Evolutionary conservation across 30 jellyfish, hydroid and myxozoan species (phyloP), one percentile per base, ranked within the genome.

Genomic region (Euphysa ruthae): DNA sequence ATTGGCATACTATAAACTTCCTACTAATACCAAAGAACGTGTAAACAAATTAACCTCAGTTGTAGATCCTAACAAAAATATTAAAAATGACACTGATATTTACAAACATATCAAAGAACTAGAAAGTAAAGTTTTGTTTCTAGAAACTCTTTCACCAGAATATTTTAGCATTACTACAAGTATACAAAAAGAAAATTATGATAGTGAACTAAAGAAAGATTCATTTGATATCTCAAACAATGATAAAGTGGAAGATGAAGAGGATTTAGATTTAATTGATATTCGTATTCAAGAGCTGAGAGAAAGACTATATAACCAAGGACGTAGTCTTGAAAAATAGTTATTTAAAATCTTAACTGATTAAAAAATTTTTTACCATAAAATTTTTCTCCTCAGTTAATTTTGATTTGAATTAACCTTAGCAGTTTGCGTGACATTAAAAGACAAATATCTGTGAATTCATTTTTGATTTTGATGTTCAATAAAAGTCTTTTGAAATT

Each of bases 91-190:
- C 10, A 8, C 61, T 2, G 65, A 70, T 32, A 49, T 70, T 1
- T 56, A 70, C 33, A 43, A 35, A 25, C 30, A 8, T 57, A 31
- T 70, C 22, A 44, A 70, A 51, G 80, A 42, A 23, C 70, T 88
- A 8, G 97, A 88, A 46, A 71, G 71, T 32, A 79, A 85, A 21
- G 83, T 88, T 0, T 64, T 88, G 28, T 76, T 35, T 34, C 33
- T 88, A 49, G 97, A 88, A 63, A 79, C 95, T 12, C 62, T 79
- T 15, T 88, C 97, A 4, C 94, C 94, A 3, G 97, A 88, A 65
- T 88, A 88, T 64, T 74, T 86, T 61, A 25, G 38, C 56, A 21
- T 24, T 15, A 1, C 12, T 10, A 63, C 21, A 24, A 31, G 57
- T 23, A 42, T 5, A 1, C 27, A 19, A 22, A 32, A 18, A 29